phyloP scores from a whole-genome alignment of 64 coral and sea anemone genomes.

The Pachyseris speciosa region DNA sequence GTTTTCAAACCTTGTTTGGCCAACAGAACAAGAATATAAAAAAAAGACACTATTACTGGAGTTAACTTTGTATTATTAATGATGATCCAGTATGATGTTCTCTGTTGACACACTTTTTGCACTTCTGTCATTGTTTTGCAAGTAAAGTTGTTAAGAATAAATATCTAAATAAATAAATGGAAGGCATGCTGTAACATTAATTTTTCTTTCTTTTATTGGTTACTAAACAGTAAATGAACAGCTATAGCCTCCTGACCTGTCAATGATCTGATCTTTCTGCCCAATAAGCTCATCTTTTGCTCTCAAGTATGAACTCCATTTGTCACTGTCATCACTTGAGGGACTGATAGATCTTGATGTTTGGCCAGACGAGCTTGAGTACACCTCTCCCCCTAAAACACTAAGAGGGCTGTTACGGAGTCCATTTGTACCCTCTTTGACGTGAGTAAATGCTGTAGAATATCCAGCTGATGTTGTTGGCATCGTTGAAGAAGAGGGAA shows the following conservation, averaged over 20 bases:
- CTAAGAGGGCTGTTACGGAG: conserved; percentile 19
- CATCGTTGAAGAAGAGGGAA: not conserved
- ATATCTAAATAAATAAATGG: too few relatives aligned
- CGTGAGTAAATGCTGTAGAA: conserved; percentile 35
- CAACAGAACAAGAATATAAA: too few relatives aligned
- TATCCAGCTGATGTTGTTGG: conserved; percentile 58
- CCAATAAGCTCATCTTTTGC: conserved; percentile 91
- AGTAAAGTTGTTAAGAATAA: too few relatives aligned
- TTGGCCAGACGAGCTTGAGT: conserved; percentile 40
- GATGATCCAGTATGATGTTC: too few relatives aligned
- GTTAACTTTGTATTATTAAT: too few relatives aligned
- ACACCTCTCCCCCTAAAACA: conserved; percentile 35
- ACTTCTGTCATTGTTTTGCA: too few relatives aligned
- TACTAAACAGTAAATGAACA: too few relatives aligned
- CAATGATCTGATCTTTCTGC: conserved; percentile 94
- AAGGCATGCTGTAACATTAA: too few relatives aligned
- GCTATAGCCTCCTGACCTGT: conserved; percentile 37
- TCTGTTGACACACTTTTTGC: too few relatives aligned
- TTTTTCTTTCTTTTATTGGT: not conserved
- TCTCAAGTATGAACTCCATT: conserved; percentile 75
- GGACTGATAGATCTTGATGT: conserved; percentile 59
- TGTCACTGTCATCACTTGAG: conserved; percentile 88
- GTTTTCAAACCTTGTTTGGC: too few relatives aligned
- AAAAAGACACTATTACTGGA: too few relatives aligned
- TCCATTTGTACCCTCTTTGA: not conserved